phyloP scores from a whole-genome alignment of 1,140 invertebrate genomes.

The Drosophila rhopaloa region DNA sequence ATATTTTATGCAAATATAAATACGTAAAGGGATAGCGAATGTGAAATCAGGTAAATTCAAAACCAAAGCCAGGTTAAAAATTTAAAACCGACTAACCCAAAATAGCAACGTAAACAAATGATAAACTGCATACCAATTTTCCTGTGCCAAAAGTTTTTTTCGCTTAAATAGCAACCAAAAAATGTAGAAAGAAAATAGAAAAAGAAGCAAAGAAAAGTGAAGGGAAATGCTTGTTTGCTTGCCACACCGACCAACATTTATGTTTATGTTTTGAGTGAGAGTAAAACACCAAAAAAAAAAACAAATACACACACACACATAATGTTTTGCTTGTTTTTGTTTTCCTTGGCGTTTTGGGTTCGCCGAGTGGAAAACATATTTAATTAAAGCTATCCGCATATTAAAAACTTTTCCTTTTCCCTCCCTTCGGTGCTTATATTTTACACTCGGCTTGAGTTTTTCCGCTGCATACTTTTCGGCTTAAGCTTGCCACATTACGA shows the following conservation, averaged over 20 bases:
- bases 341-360: slow-evolving; percentile 61
- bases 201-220: slow-evolving; percentile 25
- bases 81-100: slow-evolving; percentile 12
- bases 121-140: slow-evolving; percentile 17
- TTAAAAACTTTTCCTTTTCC: slow-evolving; percentile 69
- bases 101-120: slow-evolving; percentile 11
- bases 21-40: too few relatives aligned
- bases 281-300: slow-evolving; percentile 33
- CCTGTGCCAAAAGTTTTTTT: slow-evolving; percentile 27
- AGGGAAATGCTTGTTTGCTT: slow-evolving; percentile 60
- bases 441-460: slow-evolving; percentile 66
- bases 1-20: too few relatives aligned
- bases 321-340: slow-evolving; percentile 47
- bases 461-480: slow-evolving; percentile 51
- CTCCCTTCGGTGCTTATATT: slow-evolving; percentile 55
- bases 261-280: slow-evolving; percentile 60
- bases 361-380: slow-evolving; percentile 80
- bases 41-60: too few relatives aligned
- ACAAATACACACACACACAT: slow-evolving; percentile 30
- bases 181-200: slow-evolving; percentile 14
- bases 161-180: slow-evolving; percentile 34
- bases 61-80: slow-evolving; percentile 17
- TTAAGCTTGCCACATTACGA: slow-evolving; percentile 80
- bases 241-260: slow-evolving; percentile 70
- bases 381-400: slow-evolving; percentile 83